Evolutionary conservation across 2,113 vertebrate species (phyloP).

Genomic region (Propithecus coquereli): DNA sequence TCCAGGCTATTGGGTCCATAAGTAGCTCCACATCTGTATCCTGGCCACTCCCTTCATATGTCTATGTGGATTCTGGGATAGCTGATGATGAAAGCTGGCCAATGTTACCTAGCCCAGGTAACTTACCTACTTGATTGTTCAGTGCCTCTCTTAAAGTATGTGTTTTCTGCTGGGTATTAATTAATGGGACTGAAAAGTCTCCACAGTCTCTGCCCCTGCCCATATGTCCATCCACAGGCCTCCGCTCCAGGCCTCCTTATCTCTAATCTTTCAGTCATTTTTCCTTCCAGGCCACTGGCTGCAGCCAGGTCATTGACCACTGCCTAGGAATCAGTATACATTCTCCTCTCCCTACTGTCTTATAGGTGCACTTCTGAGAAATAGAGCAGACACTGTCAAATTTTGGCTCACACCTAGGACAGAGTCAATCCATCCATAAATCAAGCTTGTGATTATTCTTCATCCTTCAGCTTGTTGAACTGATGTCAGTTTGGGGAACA

Average conservation of each 20-base stretch:
- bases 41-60: neutral
- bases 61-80: neutral
- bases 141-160: neutral
- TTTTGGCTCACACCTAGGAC: neutral
- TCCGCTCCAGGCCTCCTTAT: neutral
- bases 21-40: too few species aligned
- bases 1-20: rapidly evolving
- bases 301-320: neutral
- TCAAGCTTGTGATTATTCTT: neutral
- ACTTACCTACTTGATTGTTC: neutral
- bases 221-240: neutral
- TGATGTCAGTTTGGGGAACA: neutral
- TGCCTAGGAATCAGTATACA: neutral
- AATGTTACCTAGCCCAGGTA: neutral
- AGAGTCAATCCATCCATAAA: neutral
- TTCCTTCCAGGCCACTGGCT: neutral
- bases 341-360: neutral
- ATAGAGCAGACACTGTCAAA: neutral
- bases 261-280: neutral
- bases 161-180: neutral
- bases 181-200: neutral
- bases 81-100: neutral
- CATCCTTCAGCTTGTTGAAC: neutral
- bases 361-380: neutral
- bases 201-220: too few species aligned